Evolutionary conservation across 2,888 invertebrate species (phyloP).

Genomic region (Dascillus cervinus): DNA sequence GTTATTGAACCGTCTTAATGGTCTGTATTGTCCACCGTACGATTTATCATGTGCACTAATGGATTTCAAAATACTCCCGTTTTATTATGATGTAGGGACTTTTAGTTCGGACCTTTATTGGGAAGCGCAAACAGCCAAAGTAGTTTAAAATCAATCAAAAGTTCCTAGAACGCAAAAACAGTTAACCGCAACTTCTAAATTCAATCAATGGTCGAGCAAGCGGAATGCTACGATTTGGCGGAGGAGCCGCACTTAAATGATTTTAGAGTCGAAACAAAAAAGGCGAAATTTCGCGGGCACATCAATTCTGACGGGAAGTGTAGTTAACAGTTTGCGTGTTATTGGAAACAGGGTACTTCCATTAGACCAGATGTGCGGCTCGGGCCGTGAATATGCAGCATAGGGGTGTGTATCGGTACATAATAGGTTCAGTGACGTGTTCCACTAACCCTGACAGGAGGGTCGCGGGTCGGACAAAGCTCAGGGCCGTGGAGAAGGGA

Average conservation of each 20-base stretch:
- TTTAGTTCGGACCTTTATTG: not conserved
- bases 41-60: constrained; percentile 38
- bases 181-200: constrained; percentile 19
- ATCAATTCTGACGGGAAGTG: constrained; percentile 3
- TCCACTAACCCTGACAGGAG: constrained; percentile 45
- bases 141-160: constrained; percentile 20
- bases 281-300: too few relatives aligned
- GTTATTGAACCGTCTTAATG: constrained; percentile 43
- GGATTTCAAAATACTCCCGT: constrained; percentile 29
- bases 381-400: constrained; percentile 31
- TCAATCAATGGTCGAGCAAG: constrained; percentile 17
- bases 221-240: constrained; percentile 15
- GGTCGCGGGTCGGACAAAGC: constrained; percentile 39
- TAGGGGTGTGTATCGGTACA: constrained; percentile 36
- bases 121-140: constrained; percentile 7
- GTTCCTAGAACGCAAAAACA: constrained; percentile 18
- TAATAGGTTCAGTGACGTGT: constrained; percentile 47
- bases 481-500: constrained; percentile 20
- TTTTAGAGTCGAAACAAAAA: not conserved
- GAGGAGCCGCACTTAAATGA: constrained; percentile 5
- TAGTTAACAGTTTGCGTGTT: constrained; percentile 22
- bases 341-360: constrained; percentile 42
- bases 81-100: too few relatives aligned
- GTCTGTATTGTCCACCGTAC: constrained; percentile 41
- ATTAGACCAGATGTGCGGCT: constrained; percentile 39